These are phyloP conservation scores for Carassius gibelio DNA, from an alignment of 2,113 vertebrate species.

Conservation along the genomic window DNA sequence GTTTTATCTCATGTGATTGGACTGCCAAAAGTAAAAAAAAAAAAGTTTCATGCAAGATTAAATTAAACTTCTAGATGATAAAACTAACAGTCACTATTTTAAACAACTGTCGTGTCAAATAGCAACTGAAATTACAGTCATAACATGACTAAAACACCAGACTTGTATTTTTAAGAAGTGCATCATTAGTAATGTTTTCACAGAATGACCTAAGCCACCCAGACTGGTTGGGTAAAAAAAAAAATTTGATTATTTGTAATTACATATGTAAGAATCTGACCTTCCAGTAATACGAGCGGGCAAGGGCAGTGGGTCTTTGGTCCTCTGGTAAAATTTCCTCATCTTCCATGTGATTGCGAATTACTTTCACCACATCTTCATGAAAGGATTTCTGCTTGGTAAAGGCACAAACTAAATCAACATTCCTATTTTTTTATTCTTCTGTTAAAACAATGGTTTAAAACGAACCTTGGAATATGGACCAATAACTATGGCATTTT, in stretches of 20 bases:
- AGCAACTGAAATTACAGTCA: background rate
- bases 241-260: background rate
- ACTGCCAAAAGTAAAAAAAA: background rate
- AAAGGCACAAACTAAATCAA: background rate
- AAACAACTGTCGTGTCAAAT: no score
- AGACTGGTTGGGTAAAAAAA: background rate
- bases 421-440: background rate
- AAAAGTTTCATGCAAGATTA: no score
- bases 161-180: background rate
- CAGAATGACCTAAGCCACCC: background rate
- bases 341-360: slow-evolving; percentile 72
- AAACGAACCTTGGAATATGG: background rate
- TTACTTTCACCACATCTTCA: slow-evolving; percentile 79
- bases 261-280: slow-evolving; percentile 52
- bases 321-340: slow-evolving; percentile 74
- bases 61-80: background rate
- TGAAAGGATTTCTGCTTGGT: slow-evolving; percentile 79
- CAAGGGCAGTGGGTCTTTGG: slow-evolving; percentile 75
- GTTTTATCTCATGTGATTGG: background rate
- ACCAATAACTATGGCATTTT: background rate
- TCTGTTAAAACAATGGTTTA: no score
- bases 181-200: background rate
- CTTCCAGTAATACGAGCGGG: slow-evolving; percentile 80
- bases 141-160: background rate
- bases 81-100: background rate